Percentiles rank a stretch among this genome's conserved stretches.
These are phyloP conservation scores for Barnardius zonarius DNA, from an alignment of 2,113 vertebrate genomes.

Conservation along the genomic window DNA sequence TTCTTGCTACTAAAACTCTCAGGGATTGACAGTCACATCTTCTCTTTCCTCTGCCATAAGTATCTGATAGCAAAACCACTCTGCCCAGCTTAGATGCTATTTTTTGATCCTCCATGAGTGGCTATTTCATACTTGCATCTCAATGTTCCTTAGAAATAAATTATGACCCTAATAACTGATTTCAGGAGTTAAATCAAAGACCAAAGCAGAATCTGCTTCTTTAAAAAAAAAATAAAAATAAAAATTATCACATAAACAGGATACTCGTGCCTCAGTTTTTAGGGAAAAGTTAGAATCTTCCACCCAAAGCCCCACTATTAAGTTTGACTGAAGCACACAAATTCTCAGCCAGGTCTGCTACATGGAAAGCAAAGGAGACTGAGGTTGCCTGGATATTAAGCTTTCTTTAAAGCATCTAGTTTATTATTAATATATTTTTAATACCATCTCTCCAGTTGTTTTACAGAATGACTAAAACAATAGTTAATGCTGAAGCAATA, in stretches of 20 bases:
- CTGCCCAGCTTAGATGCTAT: neutral
- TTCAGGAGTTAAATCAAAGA: neutral
- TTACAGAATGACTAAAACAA: conserved; percentile 32
- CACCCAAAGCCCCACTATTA: neutral
- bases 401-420: conserved; percentile 31
- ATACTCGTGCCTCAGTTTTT: neutral
- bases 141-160: neutral
- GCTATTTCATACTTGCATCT: neutral
- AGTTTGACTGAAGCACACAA: neutral
- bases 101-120: neutral
- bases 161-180: neutral
- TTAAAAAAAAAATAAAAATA: neutral
- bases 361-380: neutral
- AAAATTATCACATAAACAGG: neutral
- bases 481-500: conserved; percentile 47
- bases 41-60: neutral
- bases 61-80: neutral
- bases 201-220: neutral
- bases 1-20: neutral
- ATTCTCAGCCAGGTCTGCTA: neutral
- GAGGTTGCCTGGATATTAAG: neutral
- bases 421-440: conserved; percentile 61
- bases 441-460: conserved; percentile 26
- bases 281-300: neutral
- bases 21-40: neutral